These are phyloP conservation scores for Lepidocolaptes lacrymiger DNA, from an alignment of 2,797 vertebrate genomes.

Conservation along the genomic window DNA sequence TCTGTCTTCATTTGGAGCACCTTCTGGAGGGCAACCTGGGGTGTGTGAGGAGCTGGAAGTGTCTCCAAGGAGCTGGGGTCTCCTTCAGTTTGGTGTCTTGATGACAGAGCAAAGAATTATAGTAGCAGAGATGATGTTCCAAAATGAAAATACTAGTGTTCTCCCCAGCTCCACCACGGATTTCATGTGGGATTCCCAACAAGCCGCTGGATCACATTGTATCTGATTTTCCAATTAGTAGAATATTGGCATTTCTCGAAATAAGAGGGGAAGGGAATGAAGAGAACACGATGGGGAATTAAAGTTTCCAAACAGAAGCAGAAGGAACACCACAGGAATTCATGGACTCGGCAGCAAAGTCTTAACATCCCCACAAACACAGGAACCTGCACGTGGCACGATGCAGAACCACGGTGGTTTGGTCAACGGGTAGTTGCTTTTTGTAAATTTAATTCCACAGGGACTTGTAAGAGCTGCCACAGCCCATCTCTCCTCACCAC, in stretches of 20 bases:
- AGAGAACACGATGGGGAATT: background rate
- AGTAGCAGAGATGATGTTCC: background rate
- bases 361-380: accelerated
- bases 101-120: background rate
- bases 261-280: background rate
- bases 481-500: background rate
- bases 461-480: background rate
- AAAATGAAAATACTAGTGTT: background rate
- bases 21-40: background rate
- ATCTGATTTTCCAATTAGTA: background rate
- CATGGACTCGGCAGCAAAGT: background rate
- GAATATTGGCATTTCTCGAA: background rate
- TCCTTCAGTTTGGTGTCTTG: background rate
- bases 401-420: accelerated
- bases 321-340: background rate
- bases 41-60: background rate
- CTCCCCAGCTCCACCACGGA: background rate
- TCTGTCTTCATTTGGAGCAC: background rate
- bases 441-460: background rate
- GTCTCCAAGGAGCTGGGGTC: background rate
- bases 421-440: background rate
- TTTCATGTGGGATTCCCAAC: background rate
- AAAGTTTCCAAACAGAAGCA: background rate
- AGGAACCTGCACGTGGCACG: accelerated
- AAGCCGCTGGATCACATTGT: accelerated